Base-by-base conservation (phyloP, 2,888 invertebrate species). In the Brachycybe producta region DNA sequence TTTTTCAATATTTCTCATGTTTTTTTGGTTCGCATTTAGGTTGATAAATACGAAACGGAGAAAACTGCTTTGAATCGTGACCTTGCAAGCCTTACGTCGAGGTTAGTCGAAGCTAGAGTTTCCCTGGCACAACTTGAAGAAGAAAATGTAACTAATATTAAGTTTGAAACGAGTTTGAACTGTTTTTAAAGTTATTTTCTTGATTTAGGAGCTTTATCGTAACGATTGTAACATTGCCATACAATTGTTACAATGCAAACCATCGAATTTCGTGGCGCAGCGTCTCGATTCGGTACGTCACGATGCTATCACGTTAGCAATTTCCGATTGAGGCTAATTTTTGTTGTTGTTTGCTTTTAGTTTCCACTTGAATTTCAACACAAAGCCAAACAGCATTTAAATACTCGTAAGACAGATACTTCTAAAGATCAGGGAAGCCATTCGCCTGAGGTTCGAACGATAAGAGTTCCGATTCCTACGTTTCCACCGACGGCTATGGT, bases 181-280 rank as follows among this genome's bases (percentile, higher is more conserved):
- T 27, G 11, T 11, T 5, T 45, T 43, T 41, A 21, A 8, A 5
- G 43, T 47, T 24, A 19, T 15, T 23, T 15, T 28, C 40, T 36
- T 5, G 3, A 3, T 47, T 13, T 73, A 92, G 92, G 91, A 91
- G 65, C 79, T 87, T 61, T 92, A 90, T 69, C 83, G 88, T 67
- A 85, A 83, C 63, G 94, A 94, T 66, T 90, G 92, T 65, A 86
- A 84, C 68, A 71, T 90, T 63, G 92, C 92, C 54, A 90, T 92
- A 59, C 90, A 92, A 68, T 73, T 94, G 61, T 73, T 94, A 48
- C 92, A 94, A 66, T 92, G 92, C 68, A 92, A 91, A 65, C 92
- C 92, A 58, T 84, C 86, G 57, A 86, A 86, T 70, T 94, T 91
- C 73, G 83, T 92, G 54, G 80, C 88, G 39, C 92, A 91, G 64